Conservation (phyloP, 2,888 invertebrate species). For the Harpagoxenus sublaevis region DNA sequence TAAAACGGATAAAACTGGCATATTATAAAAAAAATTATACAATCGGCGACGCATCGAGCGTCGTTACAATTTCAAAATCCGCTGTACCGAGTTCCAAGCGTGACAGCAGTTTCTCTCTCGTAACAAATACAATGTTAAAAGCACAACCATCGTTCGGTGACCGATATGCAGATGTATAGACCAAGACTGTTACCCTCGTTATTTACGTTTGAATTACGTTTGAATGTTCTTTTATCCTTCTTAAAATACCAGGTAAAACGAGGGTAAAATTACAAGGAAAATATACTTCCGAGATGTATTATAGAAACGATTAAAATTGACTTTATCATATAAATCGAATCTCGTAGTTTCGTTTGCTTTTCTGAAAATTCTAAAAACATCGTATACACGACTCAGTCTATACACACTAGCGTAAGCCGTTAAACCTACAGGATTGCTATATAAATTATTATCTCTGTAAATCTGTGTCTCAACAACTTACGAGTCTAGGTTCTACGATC, state of each 20-base stretch:
- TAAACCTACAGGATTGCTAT: slow-evolving; percentile 68
- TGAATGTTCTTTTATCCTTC: neutral
- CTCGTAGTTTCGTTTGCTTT: neutral
- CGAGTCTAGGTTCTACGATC: slow-evolving; percentile 64
- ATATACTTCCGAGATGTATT: neutral
- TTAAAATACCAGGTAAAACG: neutral
- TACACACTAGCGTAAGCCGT: slow-evolving; percentile 68
- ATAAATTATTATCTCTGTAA: slow-evolving; percentile 75
- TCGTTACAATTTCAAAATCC: neutral
- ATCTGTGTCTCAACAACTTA: slow-evolving; percentile 74
- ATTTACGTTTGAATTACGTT: neutral
- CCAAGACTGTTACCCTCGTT: slow-evolving; percentile 39
- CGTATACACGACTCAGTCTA: slow-evolving; percentile 62
- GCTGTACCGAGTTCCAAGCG: slow-evolving; percentile 32
- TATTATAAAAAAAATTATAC: neutral
- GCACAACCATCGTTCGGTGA: slow-evolving; percentile 59
- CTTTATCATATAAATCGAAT: slow-evolving; percentile 1
- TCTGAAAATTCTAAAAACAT: slow-evolving; percentile 12
- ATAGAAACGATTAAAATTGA: neutral
- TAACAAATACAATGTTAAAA: slow-evolving; percentile 53
- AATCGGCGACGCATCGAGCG: neutral
- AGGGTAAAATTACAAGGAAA: neutral
- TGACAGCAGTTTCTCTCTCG: slow-evolving; percentile 14
- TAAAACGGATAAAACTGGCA: neutral
- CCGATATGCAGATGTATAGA: slow-evolving; percentile 66